A percentile compares a stretch with the other conserved stretches of the same genome.
These are phyloP conservation scores for Ennomos erosarius DNA, from an alignment of 2,888 invertebrate species.

Conservation along the genomic window DNA sequence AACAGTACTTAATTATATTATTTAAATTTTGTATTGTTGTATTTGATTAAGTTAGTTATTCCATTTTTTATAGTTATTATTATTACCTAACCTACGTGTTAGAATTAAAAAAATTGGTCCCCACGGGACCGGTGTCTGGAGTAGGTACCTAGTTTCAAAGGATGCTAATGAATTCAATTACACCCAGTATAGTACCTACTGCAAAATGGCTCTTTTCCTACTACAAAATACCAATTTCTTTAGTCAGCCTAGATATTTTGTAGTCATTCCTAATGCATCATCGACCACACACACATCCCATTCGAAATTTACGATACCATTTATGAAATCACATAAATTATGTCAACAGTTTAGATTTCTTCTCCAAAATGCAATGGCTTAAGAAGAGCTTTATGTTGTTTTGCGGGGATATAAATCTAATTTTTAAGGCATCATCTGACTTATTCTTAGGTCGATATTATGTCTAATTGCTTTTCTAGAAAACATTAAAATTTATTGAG, in stretches of 20 bases:
- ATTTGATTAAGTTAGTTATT: too few relatives aligned
- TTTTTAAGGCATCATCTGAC: conserved; percentile 31
- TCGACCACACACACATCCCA: conserved; percentile 24
- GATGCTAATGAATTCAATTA: too few relatives aligned
- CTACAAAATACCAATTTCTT: conserved; percentile 16
- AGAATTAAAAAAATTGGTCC: too few relatives aligned
- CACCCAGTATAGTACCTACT: too few relatives aligned
- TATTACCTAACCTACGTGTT: too few relatives aligned
- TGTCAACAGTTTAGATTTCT: conserved; percentile 29
- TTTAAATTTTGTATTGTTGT: too few relatives aligned
- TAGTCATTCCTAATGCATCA: conserved; percentile 34
- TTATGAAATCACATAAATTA: conserved; percentile 35
- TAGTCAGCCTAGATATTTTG: conserved; percentile 19
- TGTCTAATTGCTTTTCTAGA: conserved; percentile 40
- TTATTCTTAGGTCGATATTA: conserved; percentile 24
- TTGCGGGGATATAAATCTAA: conserved; percentile 40
- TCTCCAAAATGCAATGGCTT: conserved; percentile 22
- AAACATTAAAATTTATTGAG: conserved; percentile 38
- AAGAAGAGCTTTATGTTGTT: conserved; percentile 31
- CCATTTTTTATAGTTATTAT: too few relatives aligned
- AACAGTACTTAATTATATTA: too few relatives aligned
- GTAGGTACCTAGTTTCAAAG: too few relatives aligned
- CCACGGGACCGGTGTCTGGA: too few relatives aligned
- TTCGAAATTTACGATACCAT: conserved; percentile 33
- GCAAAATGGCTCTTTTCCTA: too few relatives aligned